Base-by-base conservation (phyloP, 2,888 invertebrate genomes). In the Micoletzkya japonica region DNA sequence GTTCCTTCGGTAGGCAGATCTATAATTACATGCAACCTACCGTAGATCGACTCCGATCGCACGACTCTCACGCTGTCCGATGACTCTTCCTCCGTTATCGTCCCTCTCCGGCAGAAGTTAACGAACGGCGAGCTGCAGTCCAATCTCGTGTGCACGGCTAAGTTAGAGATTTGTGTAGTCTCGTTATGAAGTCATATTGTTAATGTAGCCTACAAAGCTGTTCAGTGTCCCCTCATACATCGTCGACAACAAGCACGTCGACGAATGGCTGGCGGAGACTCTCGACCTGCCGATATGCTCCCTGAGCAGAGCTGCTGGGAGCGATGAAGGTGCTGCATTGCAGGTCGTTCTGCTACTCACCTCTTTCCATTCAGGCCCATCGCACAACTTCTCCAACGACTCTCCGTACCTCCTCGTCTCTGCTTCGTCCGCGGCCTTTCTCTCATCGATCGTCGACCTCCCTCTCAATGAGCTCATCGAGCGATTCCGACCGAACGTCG, bases 401-500 rank as follows among this genome's bases (percentile, higher is more conserved):
- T 92, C 92, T 0, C 94, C 94, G 85, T 94, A 90, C 86, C 89
- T 96, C 61, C 87, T 95, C 60, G 88, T 95, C 66, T 93, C 57
- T 7, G 30, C 30, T 26, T 68, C 68, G 3, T 68, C 68, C 0
- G 68, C 68, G 2, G 58, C 57, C 14, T 57, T 68, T 4, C 50
- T 68, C 32, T 39, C 68, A 2, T 20, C 57, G 6, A 32, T 49
- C 17, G 58, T 68, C 3, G 68, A 44, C 20, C 76, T 37, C 86
- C 87, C 72, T 77, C 90, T 54, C 14, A 72, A 76, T 30, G 79
- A 79, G 10, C 74, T 81, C 24, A 70, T 80, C 10, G 89, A 90
- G 73, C 89, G 96, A 78, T 96, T 97, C 87, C 89, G 97, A 82
- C 92, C 92, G n/a, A 97, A 97, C 87, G 89, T 97, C 50, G 89